A percentile compares a stretch with the other conserved stretches of the same genome.
Evolutionary conservation across 2,888 invertebrate genomes (phyloP).

Genomic region (Drosophila nigricruria): DNA sequence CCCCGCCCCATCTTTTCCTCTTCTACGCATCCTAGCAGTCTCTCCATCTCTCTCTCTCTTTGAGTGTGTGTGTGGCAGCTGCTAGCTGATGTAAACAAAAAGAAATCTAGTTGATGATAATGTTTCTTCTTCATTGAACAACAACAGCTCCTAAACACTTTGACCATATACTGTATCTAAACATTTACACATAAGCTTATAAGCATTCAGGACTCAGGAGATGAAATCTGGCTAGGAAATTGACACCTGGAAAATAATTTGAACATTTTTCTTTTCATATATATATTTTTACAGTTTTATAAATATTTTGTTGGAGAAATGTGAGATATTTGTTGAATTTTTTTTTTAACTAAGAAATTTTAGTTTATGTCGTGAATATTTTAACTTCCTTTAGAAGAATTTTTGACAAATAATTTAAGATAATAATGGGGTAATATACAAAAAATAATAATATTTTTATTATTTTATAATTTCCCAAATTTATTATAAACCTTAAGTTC

Average conservation of each 20-base stretch:
- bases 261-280: too few relatives aligned
- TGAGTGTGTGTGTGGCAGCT: conserved; percentile 25
- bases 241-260: not conserved
- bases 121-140: conserved; percentile 30
- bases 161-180: conserved; percentile 10
- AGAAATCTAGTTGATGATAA: conserved; percentile 39
- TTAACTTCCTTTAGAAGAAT: not conserved
- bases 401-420: too few relatives aligned
- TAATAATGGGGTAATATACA: too few relatives aligned
- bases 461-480: too few relatives aligned
- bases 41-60: not conserved
- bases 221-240: not conserved
- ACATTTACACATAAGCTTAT: conserved; percentile 13
- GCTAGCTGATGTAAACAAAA: conserved; percentile 30
- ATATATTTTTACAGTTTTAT: not conserved
- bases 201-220: not conserved
- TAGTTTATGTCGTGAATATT: not conserved
- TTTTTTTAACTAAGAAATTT: not conserved
- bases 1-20: not conserved
- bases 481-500: too few relatives aligned
- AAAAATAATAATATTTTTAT: too few relatives aligned
- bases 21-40: conserved; percentile 35
- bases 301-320: not conserved
- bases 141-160: conserved; percentile 23
- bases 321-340: not conserved